Evolutionary conservation across 2,797 vertebrate genomes (phyloP).

Genomic region (Acanthurus lineatus): DNA sequence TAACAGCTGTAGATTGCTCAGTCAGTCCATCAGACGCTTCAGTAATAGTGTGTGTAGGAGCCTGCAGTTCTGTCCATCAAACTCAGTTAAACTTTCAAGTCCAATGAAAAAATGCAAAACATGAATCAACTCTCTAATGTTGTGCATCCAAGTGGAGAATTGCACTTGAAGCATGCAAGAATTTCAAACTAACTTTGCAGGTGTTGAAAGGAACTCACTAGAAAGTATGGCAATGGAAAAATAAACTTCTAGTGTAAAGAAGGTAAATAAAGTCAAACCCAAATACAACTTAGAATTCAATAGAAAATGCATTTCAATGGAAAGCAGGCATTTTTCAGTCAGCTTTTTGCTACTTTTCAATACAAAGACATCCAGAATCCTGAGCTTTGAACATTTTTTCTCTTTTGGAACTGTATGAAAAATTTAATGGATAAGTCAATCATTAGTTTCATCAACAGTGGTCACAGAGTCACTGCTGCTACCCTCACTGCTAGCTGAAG

Average conservation of each 20-base stretch:
- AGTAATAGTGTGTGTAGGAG: conserved; percentile 35
- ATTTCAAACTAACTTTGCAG: conserved; percentile 36
- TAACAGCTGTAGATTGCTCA: conserved; percentile 51
- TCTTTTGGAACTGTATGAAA: background rate
- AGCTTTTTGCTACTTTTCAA: background rate
- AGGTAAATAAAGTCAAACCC: conserved; percentile 1
- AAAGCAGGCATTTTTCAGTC: background rate
- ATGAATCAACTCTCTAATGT: conserved; percentile 62
- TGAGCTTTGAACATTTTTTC: background rate
- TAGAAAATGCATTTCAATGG: background rate
- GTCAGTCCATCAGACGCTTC: conserved; percentile 44
- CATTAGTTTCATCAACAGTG: background rate
- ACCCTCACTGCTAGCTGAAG: too few species aligned
- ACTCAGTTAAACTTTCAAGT: conserved; percentile 39
- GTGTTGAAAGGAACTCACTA: background rate
- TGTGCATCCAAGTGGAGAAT: conserved; percentile 57
- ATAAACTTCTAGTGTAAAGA: background rate
- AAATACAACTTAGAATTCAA: background rate
- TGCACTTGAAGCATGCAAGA: conserved; percentile 35
- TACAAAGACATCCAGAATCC: background rate
- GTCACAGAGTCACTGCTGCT: too few species aligned
- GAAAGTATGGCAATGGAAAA: background rate
- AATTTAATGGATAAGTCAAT: background rate
- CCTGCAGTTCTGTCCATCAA: conserved; percentile 55
- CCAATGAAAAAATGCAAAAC: conserved; percentile 45